Base-by-base conservation (phyloP, 2,888 invertebrate species). In the Meandrusa payeni region DNA sequence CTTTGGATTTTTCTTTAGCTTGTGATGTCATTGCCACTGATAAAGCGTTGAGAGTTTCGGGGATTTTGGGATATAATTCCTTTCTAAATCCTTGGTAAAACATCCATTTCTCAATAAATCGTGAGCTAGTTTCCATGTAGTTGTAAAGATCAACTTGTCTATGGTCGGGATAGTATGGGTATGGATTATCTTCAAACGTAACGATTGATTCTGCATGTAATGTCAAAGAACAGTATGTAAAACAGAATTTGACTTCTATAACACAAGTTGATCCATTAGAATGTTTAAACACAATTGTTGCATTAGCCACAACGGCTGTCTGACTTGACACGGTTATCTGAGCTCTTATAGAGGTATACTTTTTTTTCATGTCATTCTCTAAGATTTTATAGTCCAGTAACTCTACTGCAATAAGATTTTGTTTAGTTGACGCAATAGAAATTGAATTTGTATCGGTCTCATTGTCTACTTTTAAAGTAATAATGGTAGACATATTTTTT, bases 21-120 rank as follows among this genome's bases (percentile, higher is more conserved):
- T 70, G 70, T 1, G 72, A 61, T 9, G 74, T 54, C 26, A 80
- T 57, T 10, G 66, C 50, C 10, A 66, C 57, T 3, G 85, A 79
- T 52, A 82, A 74, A 13, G 76, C 71, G 55, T 80, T 73, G 54
- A 86, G 79, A 19, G 83, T 80, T 50, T 82, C 81, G 13, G 87
- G 87, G 52, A 87, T 80, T 40, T 68, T 64, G 1, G 87, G 86
- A 57, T 66, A 80, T 32, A 87, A 65, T 50, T 87, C 87, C 59
- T 81, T 76, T 34, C 80, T 73, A 57, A 85, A 87, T 4, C 87
- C 87, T 76, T 87, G 86, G 40, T 74, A 74, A 48, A 76, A 86
- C 80, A 87, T 74, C 87, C 87, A 87, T 51, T 72, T 82, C 52
- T 86, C 85, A 27, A 87, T 58, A 61, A 87, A 87, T 19, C 46